These are phyloP conservation scores for Tachysurus vachellii DNA, from an alignment of 2,113 vertebrate species.

Conservation along the genomic window DNA sequence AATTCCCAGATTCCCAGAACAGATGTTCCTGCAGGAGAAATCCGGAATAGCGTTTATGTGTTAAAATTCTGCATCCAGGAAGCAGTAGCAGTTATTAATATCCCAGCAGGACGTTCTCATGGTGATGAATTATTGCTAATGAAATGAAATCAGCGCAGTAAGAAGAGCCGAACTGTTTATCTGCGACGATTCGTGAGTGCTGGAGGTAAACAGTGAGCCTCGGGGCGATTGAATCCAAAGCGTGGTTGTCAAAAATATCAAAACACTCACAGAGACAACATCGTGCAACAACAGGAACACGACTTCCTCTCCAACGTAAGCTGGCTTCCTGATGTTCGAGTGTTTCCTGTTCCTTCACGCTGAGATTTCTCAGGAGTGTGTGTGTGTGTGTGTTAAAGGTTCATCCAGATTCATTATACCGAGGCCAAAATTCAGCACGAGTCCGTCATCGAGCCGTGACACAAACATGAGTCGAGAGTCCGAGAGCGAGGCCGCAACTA, in stretches of 20 bases:
- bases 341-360: constrained; percentile 67
- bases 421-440: neutral
- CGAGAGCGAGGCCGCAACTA: constrained; percentile 58
- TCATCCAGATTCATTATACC: constrained; percentile 17
- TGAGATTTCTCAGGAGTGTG: constrained; percentile 54
- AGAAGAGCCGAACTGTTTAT: neutral
- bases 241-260: constrained; percentile 23
- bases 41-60: neutral
- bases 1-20: neutral
- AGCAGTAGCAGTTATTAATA: neutral
- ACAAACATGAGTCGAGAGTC: constrained; percentile 53
- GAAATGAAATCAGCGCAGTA: neutral
- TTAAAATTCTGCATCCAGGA: neutral
- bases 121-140: neutral
- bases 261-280: constrained; percentile 56
- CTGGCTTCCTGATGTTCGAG: constrained; percentile 63
- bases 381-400: constrained; percentile 25
- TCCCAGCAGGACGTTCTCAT: neutral
- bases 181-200: neutral
- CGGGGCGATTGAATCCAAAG: neutral
- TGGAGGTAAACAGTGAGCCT: constrained; percentile 13
- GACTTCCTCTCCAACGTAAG: constrained; percentile 60
- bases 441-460: constrained; percentile 50
- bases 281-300: constrained; percentile 63
- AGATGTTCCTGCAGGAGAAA: neutral